Evolutionary conservation across 2,113 vertebrate genomes (phyloP).

Genomic region (Bucco capensis): DNA sequence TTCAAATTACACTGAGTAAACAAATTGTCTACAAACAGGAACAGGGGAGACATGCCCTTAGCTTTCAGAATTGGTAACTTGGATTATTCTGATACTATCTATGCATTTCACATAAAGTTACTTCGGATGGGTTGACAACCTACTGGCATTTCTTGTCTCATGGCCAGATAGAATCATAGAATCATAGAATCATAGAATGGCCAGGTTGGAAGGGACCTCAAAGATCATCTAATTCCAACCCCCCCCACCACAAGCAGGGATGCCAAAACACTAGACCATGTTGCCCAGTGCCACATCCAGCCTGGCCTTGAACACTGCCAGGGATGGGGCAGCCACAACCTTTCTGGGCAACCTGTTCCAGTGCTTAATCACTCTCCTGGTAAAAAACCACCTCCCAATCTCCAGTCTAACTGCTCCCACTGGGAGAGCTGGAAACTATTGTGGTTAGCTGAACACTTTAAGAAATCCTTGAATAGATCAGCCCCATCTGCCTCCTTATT

Average conservation of each 20-base stretch:
- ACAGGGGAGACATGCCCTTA: neutral
- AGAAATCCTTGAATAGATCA: neutral
- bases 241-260: too few relatives aligned
- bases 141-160: neutral
- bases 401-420: neutral
- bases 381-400: too few relatives aligned
- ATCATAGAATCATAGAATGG: too few relatives aligned
- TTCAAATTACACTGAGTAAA: neutral
- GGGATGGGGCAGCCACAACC: too few relatives aligned
- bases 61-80: neutral
- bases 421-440: neutral
- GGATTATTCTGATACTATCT: neutral
- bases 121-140: neutral
- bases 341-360: too few relatives aligned
- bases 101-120: neutral
- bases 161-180: neutral
- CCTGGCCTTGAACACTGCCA: too few relatives aligned
- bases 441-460: neutral
- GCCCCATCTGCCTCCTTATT: neutral
- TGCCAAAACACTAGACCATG: too few relatives aligned
- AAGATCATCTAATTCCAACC: too few relatives aligned
- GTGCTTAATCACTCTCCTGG: too few relatives aligned
- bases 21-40: neutral
- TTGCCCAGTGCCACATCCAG: too few relatives aligned
- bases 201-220: too few relatives aligned